Evolutionary conservation across 2,888 invertebrate genomes (phyloP), one percentile per base, ranked within the genome.

Genomic region (Falcaria lacertinaria): DNA sequence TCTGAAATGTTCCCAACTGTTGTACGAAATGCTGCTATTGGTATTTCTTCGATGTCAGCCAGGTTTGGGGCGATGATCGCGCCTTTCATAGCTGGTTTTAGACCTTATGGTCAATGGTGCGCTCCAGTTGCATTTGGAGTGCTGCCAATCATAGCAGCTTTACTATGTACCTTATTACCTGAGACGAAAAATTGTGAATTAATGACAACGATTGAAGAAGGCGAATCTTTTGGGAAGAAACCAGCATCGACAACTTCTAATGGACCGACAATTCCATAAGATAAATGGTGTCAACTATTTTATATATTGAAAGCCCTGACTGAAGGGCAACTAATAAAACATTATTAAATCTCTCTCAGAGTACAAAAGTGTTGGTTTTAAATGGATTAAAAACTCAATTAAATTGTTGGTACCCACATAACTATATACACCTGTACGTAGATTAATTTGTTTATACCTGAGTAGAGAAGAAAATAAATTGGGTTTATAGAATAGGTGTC

Each of bases 1-100:
- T 94, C 95, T 0, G 97, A 97, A 81, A 84, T 96, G 53, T 97
- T 96, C 69, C 97, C 97, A 0, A 97, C 97, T 0, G 94, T 96
- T 6, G 93, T 96, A 1, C 90, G 97, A 6, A 97, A 96, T 66
- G 93, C 94, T 40, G 97, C 96, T 0, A 91, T 97, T 55, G 97
- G 97, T 3, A 90, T 94, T 11, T 94, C 94, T 33, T 97, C 96
- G 0, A 94, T 96, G 92, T 92, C 94, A 69, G 96, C 96, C 0
- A 91, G 97, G 52, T 68, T 96, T 22, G 97, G 97, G 4, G 95
- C 96, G 0, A 95, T 97, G 90, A 62, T 93, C 7, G 95, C 97
- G 0, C 97, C 97, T 0, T 95, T 95, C 64, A 91, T 96, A 7
- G 93, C 93, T 4, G 90, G 91, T 8, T 70, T 95, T 58, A 82